These are phyloP conservation scores for Leuctra nigra DNA, from an alignment of 2,888 invertebrate genomes.

Conservation along the genomic window DNA sequence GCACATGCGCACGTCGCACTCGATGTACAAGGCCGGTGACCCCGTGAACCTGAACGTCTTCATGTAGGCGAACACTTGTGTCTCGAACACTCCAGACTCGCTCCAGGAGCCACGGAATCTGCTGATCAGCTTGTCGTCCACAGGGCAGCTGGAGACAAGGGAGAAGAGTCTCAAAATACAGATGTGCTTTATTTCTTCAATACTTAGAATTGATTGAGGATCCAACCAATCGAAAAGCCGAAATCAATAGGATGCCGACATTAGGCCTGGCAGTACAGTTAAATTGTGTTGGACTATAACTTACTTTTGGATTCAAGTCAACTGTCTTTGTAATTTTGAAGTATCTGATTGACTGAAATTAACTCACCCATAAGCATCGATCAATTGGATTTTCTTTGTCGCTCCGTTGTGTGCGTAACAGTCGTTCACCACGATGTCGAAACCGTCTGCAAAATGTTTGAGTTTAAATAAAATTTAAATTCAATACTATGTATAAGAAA, in stretches of 20 bases:
- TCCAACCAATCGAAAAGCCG: too few species aligned
- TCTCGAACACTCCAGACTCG: slow-evolving; percentile 82
- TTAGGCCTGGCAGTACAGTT: too few species aligned
- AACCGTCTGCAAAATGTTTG: slow-evolving; percentile 79
- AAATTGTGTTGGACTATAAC: too few species aligned
- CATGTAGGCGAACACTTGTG: slow-evolving; percentile 92
- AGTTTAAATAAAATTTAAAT: too few species aligned
- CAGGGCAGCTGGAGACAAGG: slow-evolving; percentile 62
- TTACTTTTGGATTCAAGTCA: too few species aligned
- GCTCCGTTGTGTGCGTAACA: slow-evolving; percentile 93
- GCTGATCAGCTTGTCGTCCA: slow-evolving; percentile 87
- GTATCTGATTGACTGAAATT: not conserved
- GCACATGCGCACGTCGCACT: slow-evolving; percentile 93
- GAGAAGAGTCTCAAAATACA: not conserved
- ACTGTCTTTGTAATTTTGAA: too few species aligned
- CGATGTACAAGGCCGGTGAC: slow-evolving; percentile 88
- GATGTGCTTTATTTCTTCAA: too few species aligned
- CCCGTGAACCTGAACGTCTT: slow-evolving; percentile 92
- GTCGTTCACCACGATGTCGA: slow-evolving; percentile 91
- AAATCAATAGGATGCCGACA: too few species aligned
- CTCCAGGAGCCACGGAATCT: slow-evolving; percentile 92
- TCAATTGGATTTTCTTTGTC: slow-evolving; percentile 82
- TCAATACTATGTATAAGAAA: too few species aligned
- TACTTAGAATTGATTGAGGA: too few species aligned
- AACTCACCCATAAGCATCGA: slow-evolving; percentile 79